A percentile compares a stretch with the other conserved stretches of the same genome.
phyloP scores from a whole-genome alignment of 2,888 invertebrate genomes.

The Subacronicta megacephala region DNA sequence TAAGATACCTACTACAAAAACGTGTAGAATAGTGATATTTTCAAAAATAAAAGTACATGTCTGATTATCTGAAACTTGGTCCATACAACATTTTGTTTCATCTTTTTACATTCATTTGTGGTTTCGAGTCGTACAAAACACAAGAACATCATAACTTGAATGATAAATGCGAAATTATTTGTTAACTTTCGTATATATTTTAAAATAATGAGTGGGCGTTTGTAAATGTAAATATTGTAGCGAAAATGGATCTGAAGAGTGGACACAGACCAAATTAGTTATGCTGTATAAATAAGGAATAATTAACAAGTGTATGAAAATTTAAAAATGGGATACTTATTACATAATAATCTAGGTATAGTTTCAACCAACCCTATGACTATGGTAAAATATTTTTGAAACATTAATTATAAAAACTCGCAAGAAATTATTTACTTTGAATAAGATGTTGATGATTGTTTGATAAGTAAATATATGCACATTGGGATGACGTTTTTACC shows the following conservation, averaged over 20 bases:
- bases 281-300: not conserved
- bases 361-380: no score
- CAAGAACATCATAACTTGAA: constrained; percentile 35
- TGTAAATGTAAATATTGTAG: constrained; percentile 10
- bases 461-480: no score
- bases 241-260: constrained; percentile 1
- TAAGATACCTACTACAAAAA: not conserved
- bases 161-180: constrained; percentile 34
- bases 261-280: not conserved
- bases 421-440: constrained; percentile 12
- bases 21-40: not conserved
- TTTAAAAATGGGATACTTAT: no score
- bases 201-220: constrained; percentile 10
- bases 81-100: constrained; percentile 17
- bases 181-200: constrained; percentile 23
- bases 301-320: no score
- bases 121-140: constrained; percentile 21
- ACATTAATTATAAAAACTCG: no score
- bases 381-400: no score
- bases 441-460: constrained; percentile 11
- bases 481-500: constrained; percentile 27
- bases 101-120: constrained; percentile 31
- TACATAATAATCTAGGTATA: no score
- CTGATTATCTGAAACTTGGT: constrained; percentile 16
- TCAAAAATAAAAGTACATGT: not conserved